phyloP scores from a whole-genome alignment of 2,888 invertebrate genomes.

The Tetramorium bicarinatum region DNA sequence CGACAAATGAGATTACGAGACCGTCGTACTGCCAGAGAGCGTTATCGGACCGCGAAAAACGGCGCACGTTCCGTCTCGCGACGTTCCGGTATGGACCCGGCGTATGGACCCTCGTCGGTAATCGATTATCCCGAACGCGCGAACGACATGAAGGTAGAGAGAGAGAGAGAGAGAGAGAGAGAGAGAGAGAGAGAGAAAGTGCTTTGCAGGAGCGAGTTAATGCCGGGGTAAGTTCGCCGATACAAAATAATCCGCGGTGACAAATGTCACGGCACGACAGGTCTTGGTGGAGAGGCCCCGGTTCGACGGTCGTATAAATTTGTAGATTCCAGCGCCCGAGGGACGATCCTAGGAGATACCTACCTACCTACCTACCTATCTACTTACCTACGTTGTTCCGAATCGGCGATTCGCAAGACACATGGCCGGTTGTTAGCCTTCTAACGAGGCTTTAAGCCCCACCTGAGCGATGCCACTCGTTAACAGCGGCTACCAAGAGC shows the following conservation, averaged over 20 bases:
- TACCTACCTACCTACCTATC: slow-evolving; percentile 35
- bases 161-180: not conserved
- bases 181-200: slow-evolving; percentile 4
- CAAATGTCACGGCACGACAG: slow-evolving; percentile 47
- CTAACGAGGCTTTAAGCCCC: slow-evolving; percentile 83
- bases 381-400: slow-evolving; percentile 51
- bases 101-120: slow-evolving; percentile 62
- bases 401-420: slow-evolving; percentile 81
- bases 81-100: slow-evolving; percentile 56
- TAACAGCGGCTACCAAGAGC: slow-evolving; percentile 74
- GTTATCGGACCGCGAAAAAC: slow-evolving; percentile 67
- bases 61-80: slow-evolving; percentile 52
- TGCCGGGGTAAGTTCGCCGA: slow-evolving; percentile 36
- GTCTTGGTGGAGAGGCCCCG: slow-evolving; percentile 10
- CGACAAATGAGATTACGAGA: slow-evolving; percentile 73
- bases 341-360: slow-evolving; percentile 41
- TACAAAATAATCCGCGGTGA: slow-evolving; percentile 57
- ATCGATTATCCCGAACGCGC: slow-evolving; percentile 62
- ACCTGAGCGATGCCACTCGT: slow-evolving; percentile 82
- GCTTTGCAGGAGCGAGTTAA: slow-evolving; percentile 24
- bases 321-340: slow-evolving; percentile 67
- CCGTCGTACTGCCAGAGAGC: slow-evolving; percentile 64
- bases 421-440: slow-evolving; percentile 80
- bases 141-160: slow-evolving; percentile 33
- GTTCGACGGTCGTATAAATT: slow-evolving; percentile 75